Evolutionary conservation across 2,888 invertebrate species (phyloP).

Genomic region (Metalampra italica): DNA sequence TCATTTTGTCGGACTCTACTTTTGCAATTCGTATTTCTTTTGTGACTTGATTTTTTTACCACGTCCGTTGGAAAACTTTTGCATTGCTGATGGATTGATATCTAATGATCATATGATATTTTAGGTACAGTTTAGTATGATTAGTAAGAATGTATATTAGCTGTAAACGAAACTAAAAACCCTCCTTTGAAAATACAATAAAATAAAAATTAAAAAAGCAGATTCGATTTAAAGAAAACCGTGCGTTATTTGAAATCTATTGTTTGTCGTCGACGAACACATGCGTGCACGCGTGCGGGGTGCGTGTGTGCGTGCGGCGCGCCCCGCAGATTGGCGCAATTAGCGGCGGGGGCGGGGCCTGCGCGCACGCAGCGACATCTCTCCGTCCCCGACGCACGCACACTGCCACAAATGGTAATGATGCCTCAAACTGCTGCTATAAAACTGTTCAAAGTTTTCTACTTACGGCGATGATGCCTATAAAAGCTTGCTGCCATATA

Average conservation of each 20-base stretch:
- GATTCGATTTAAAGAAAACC: background rate
- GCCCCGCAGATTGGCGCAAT: constrained; percentile 74
- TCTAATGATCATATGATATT: too few species aligned
- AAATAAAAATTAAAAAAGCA: too few species aligned
- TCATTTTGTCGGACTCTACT: constrained; percentile 36
- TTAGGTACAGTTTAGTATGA: too few species aligned
- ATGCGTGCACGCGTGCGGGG: constrained; percentile 23
- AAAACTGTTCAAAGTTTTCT: background rate
- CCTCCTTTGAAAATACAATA: too few species aligned
- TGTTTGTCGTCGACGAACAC: constrained; percentile 6
- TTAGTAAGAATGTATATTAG: too few species aligned
- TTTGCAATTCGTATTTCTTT: background rate
- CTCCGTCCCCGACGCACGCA: constrained; percentile 31
- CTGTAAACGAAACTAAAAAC: too few species aligned
- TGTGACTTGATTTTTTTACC: too few species aligned
- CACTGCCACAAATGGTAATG: background rate
- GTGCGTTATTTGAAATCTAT: too few species aligned
- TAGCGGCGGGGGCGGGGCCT: constrained; percentile 67
- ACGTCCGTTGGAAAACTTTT: too few species aligned
- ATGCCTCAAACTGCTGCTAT: background rate
- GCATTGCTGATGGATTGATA: too few species aligned
- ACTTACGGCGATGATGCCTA: background rate
- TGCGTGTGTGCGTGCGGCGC: constrained; percentile 48
- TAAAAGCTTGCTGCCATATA: background rate
- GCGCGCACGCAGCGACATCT: constrained; percentile 71